A percentile compares a stretch with the other conserved stretches of the same genome.
phyloP scores from a whole-genome alignment of 2,113 vertebrate genomes.

The Dromas ardeola region DNA sequence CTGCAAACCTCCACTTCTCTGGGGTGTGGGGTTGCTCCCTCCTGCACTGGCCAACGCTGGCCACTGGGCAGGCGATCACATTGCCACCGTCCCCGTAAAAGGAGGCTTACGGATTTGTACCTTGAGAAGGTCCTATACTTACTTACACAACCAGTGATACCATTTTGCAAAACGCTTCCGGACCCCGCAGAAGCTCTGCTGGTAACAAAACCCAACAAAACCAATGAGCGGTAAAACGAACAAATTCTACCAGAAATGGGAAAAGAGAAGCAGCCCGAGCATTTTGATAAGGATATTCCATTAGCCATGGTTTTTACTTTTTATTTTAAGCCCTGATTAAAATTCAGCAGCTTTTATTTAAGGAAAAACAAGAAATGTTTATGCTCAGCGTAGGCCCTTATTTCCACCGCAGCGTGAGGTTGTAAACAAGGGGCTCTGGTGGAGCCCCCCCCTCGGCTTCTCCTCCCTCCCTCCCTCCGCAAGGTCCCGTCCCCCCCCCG shows the following conservation, averaged over 20 bases:
- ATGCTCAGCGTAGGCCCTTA: neutral
- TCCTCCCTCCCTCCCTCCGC: neutral
- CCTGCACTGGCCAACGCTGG: neutral
- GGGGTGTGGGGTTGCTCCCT: neutral
- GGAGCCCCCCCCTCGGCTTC: neutral
- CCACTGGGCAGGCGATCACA: neutral
- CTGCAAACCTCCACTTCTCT: neutral
- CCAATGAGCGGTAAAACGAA: neutral
- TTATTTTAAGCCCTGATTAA: slow-evolving; percentile 26
- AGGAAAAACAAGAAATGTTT: neutral
- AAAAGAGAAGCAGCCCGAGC: neutral
- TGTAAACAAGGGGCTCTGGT: neutral
- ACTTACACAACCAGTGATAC: rapidly evolving
- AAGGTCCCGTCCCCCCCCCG: neutral
- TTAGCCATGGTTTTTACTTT: neutral
- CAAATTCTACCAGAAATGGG: neutral
- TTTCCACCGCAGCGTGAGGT: neutral
- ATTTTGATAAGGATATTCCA: neutral
- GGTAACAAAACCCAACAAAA: neutral
- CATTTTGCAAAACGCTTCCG: neutral
- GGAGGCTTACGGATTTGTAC: neutral
- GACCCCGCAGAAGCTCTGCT: neutral
- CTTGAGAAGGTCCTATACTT: neutral
- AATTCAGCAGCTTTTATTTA: neutral
- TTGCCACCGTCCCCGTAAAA: neutral